Evolutionary conservation across 2,888 invertebrate genomes (phyloP), one percentile per base, ranked within the genome.

Genomic region (Aleiodes alternator): DNA sequence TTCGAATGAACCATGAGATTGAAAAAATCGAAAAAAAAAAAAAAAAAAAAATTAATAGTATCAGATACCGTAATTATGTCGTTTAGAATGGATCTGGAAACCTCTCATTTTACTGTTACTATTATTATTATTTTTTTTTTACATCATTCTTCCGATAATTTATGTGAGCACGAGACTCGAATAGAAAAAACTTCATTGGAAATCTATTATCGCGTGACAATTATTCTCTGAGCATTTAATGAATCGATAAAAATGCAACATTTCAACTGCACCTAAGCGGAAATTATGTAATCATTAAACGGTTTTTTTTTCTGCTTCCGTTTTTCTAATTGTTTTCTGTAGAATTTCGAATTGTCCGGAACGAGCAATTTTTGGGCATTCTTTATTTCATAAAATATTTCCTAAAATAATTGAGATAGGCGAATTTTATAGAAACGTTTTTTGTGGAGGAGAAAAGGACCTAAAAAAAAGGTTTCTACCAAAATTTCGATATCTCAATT

Each of bases 171-270:
- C 43, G 64, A 48, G 43, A 38, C 64, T 11, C 11, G 64, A 64
- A 48, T 64, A 16, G 11, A 23, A 14, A 23, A 43, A 11, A 43
- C 64, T 43, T 48, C 64, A 48, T 43, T 43, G 64, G 43, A 64
- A 64, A 64, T 64, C 64, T 64, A 64, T 64, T 64, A 64, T 64
- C 64, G 64, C 64, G 64, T 64, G 64, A 64, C 64, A 64, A 64
- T 64, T 43, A 64, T 64, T 64, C 55, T 48, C 8, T 14, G 38
- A 2, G 38, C 7, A 61, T 11, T 34, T 48, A 64, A 64, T 64
- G 64, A 48, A 48, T 64, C 43, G 64, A 64, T 43, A 43, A 12
- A 64, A 64, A 64, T 38, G 16, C 43, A 7, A 16, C 4, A 16
- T 23, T 64, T 64, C 2, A 48, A 64, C 64, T 64, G 43, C 48